phyloP scores from a whole-genome alignment of 53 echinoderm and acorn worm genomes.

The Echinarachnius parma region DNA sequence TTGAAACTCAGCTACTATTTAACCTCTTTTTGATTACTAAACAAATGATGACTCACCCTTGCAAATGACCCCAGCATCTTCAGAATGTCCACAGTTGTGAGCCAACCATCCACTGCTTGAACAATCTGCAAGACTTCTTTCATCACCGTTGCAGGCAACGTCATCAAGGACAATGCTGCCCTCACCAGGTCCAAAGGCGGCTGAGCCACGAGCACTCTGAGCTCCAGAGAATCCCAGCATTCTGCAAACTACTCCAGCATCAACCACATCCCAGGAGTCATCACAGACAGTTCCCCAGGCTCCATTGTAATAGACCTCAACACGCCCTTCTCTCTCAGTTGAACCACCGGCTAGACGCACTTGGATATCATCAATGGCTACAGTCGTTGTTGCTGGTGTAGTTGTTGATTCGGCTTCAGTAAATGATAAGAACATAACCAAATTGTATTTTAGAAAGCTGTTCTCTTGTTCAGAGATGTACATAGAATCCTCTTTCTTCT shows the following conservation, averaged over 20 bases:
- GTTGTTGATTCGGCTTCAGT: no score
- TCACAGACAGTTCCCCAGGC: constrained; percentile 13
- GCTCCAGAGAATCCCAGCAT: constrained; percentile 22
- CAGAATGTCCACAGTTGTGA: constrained; percentile 26
- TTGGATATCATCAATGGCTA: no score
- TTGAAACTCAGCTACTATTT: no score
- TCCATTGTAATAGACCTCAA: constrained; percentile 5
- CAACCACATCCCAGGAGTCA: neutral
- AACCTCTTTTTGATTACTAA: no score
- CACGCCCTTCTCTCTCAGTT: neutral
- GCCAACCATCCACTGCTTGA: neutral
- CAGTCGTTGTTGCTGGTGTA: no score
- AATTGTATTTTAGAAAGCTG: no score
- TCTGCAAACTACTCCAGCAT: constrained; percentile 12
- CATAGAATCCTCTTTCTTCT: no score
- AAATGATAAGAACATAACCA: no score
- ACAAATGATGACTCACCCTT: constrained; percentile 2
- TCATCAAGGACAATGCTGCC: constrained; percentile 30
- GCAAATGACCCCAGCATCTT: constrained; percentile 44
- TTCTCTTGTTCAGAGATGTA: no score
- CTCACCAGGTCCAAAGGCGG: constrained; percentile 12
- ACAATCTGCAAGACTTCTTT: constrained; percentile 17
- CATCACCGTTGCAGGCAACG: constrained; percentile 18
- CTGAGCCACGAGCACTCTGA: neutral
- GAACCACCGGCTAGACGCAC: constrained; percentile 28